Evolutionary conservation across 2,797 vertebrate genomes (phyloP).

Genomic region (Coregonus ussuriensis): DNA sequence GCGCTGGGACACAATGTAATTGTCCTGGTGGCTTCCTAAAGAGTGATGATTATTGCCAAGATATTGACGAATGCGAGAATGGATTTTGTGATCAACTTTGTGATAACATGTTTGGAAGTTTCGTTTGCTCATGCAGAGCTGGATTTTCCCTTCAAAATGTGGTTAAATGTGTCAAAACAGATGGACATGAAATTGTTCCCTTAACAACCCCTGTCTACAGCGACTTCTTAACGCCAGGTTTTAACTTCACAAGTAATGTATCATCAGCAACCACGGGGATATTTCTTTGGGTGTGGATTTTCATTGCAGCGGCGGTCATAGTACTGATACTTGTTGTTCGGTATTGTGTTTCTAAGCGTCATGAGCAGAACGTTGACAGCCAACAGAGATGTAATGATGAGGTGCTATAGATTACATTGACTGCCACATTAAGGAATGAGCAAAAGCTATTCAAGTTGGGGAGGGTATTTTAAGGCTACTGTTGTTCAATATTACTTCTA

Average conservation of each 20-base stretch:
- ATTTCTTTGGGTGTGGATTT: slow-evolving; percentile 62
- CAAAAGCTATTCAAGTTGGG: too few relatives aligned
- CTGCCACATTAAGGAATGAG: too few relatives aligned
- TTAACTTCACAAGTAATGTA: slow-evolving; percentile 1
- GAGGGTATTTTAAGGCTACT: too few relatives aligned
- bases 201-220: background rate
- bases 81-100: slow-evolving; percentile 45
- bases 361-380: background rate
- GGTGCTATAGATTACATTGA: too few relatives aligned
- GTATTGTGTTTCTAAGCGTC: slow-evolving; percentile 48
- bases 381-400: background rate
- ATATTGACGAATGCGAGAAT: slow-evolving; percentile 61
- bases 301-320: slow-evolving; percentile 34
- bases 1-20: background rate
- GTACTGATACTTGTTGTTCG: slow-evolving; percentile 39
- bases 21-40: slow-evolving; percentile 63
- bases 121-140: slow-evolving; percentile 54
- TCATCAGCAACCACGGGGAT: slow-evolving; percentile 12
- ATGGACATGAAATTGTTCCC: background rate
- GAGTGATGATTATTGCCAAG: slow-evolving; percentile 24
- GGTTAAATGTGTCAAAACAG: slow-evolving; percentile 38
- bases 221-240: slow-evolving; percentile 5
- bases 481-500: too few relatives aligned
- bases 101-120: slow-evolving; percentile 64
- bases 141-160: slow-evolving; percentile 44